Base-by-base conservation (phyloP, 2,113 vertebrate genomes). In the Tapirus terrestris region DNA sequence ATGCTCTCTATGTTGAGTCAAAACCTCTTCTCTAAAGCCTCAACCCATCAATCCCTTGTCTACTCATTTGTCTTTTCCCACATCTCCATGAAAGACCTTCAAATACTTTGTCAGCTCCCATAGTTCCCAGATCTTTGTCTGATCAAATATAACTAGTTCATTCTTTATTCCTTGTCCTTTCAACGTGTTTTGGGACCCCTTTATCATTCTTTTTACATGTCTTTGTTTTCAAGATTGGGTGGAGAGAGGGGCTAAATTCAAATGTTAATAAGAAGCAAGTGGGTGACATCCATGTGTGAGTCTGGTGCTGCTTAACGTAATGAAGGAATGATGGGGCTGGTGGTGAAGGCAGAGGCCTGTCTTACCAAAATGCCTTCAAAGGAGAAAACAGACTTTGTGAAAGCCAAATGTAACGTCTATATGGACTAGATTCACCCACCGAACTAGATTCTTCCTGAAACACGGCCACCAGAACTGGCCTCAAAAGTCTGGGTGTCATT, bases 391-490 rank as follows among this genome's bases (percentile, higher is more conserved):
- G 39, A 70, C 36, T 60, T 95, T 25, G 14, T 81, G 17, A 92
- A 82, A 80, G 36, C 7, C 63, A 96, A 84, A 53, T 33, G 56
- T 21, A 72, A n/a, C 23, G 39, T 29, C 45, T 48, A 84, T 97
- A 70, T 88, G 31, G 33, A 73, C 5, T 27, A 68, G 25, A 27
- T 67, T 86, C 84, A 94, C 76, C 31, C 36, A 14, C 61, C 93
- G 31, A 96, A 73, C 77, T 81, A 87, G 51, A 53, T 51, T 21
- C 12, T 92, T 95, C 67, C 61, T 83, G 45, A 75, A 94, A 91
- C 43, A 68, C 20, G 77, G 81, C n/a, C 48, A 83, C 89, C 23
- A 76, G 73, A 88, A 92, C 68, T 72, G 81, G 96, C 94, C 82
- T 83, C 93, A 75, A 53, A 93, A 91, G 43, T 81, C 56, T 18